phyloP scores from a whole-genome alignment of 2,113 vertebrate species.

The Seriola rivoliana region DNA sequence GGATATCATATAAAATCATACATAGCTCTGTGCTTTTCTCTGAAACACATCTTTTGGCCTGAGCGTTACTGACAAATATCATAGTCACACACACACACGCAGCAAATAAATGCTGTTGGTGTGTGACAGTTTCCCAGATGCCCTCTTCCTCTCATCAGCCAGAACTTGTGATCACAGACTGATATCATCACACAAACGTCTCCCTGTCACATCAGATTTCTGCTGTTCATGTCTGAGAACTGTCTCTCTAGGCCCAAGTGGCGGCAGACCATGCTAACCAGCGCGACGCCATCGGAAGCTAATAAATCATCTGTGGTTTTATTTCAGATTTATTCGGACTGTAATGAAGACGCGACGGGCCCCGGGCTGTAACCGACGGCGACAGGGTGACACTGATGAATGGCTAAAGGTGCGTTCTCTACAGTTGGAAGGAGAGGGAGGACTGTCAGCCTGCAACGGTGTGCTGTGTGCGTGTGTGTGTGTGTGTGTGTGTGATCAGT shows the following conservation, averaged over 20 bases:
- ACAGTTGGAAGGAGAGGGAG: constrained; percentile 75
- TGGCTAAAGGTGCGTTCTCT: constrained; percentile 81
- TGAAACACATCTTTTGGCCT: constrained; percentile 40
- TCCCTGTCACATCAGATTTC: constrained; percentile 76
- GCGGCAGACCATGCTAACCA: constrained; percentile 77
- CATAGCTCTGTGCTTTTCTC: background rate
- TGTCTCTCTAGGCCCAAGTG: constrained; percentile 68
- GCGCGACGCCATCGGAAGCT: constrained; percentile 78
- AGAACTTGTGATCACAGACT: constrained; percentile 74
- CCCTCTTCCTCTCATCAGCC: constrained; percentile 67
- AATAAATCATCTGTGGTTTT: constrained; percentile 84
- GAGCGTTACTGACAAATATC: constrained; percentile 34
- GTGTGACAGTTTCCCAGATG: constrained; percentile 60
- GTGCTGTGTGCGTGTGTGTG: constrained; percentile 30
- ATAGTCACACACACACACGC: constrained; percentile 22
- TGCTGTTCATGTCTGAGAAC: constrained; percentile 64
- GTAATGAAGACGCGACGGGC: constrained; percentile 82
- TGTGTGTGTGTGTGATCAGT: constrained; percentile 36
- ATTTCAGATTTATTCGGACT: constrained; percentile 82
- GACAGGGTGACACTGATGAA: constrained; percentile 85
- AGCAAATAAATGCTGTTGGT: constrained; percentile 56
- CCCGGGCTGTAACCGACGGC: constrained; percentile 77
- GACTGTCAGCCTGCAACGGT: constrained; percentile 70
- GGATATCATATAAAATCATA: background rate
- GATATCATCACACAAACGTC: constrained; percentile 74